phyloP scores from a whole-genome alignment of 2,888 invertebrate species.

The Oxytorus armatus region DNA sequence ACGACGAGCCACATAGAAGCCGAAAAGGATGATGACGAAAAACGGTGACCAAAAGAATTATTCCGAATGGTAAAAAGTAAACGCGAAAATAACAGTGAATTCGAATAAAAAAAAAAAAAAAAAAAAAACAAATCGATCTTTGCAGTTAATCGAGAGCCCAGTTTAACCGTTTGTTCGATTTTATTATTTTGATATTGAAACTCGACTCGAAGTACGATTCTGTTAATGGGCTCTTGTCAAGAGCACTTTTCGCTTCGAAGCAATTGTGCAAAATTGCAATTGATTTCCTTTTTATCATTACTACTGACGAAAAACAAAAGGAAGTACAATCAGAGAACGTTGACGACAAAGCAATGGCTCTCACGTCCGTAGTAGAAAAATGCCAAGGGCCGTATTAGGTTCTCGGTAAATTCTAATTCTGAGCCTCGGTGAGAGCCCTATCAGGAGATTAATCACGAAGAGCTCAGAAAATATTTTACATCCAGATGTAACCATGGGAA shows the following conservation, averaged over 20 bases:
- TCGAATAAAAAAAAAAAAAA: neutral
- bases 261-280: too few species aligned
- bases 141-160: neutral
- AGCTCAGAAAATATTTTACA: neutral
- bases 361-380: too few species aligned
- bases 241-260: too few species aligned
- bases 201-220: neutral
- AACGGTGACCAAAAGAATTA: neutral
- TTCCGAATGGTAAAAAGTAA: neutral
- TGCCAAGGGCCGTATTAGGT: slow-evolving; percentile 2
- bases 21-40: slow-evolving; percentile 16
- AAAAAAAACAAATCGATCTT: neutral
- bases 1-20: slow-evolving; percentile 6
- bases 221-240: too few species aligned
- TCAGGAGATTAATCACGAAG: neutral
- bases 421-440: neutral
- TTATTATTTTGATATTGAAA: neutral
- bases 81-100: neutral
- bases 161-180: neutral
- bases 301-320: too few species aligned
- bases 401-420: neutral
- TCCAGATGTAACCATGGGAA: slow-evolving; percentile 9
- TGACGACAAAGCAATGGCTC: too few species aligned
- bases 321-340: too few species aligned
- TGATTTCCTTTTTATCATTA: too few species aligned